Evolutionary conservation across 2,113 vertebrate genomes (phyloP).

Genomic region (Oryzias melastigma): DNA sequence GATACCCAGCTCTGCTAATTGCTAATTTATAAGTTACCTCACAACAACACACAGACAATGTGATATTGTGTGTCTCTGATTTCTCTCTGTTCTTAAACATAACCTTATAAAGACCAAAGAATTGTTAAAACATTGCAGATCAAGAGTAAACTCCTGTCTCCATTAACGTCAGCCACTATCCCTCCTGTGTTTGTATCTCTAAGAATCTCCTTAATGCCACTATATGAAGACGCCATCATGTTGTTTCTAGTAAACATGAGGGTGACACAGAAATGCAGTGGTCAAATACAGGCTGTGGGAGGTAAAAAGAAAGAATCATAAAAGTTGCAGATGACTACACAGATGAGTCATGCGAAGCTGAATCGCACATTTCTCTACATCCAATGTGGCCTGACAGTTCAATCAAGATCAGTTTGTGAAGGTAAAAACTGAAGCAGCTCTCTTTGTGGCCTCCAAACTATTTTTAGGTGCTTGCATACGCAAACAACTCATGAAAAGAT

Average conservation of each 20-base stretch:
- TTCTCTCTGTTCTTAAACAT: too few species aligned
- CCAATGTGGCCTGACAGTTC: slow-evolving; percentile 1
- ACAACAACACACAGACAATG: too few species aligned
- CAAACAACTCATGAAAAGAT: background rate
- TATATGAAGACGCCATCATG: too few species aligned
- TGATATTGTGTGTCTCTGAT: too few species aligned
- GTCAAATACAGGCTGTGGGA: background rate
- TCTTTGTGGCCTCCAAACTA: background rate
- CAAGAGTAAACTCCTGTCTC: too few species aligned
- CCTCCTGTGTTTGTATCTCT: too few species aligned
- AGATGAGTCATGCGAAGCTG: slow-evolving; percentile 11
- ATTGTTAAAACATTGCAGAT: too few species aligned
- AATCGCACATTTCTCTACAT: slow-evolving; percentile 18
- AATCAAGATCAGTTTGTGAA: slow-evolving; percentile 5
- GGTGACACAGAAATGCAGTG: slow-evolving; percentile 18
- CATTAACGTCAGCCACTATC: too few species aligned
- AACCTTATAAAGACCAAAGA: too few species aligned
- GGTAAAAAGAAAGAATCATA: slow-evolving; percentile 7
- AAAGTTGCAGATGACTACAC: background rate
- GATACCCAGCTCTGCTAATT: too few species aligned
- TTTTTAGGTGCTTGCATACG: slow-evolving; percentile 10
- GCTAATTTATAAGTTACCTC: too few species aligned
- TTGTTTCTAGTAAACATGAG: slow-evolving; percentile 9
- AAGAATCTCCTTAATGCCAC: too few species aligned
- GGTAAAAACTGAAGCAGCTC: background rate